Evolutionary conservation across 2,797 vertebrate genomes (phyloP), one percentile per base, ranked within the genome.

Genomic region (Pelodytes ibericus): DNA sequence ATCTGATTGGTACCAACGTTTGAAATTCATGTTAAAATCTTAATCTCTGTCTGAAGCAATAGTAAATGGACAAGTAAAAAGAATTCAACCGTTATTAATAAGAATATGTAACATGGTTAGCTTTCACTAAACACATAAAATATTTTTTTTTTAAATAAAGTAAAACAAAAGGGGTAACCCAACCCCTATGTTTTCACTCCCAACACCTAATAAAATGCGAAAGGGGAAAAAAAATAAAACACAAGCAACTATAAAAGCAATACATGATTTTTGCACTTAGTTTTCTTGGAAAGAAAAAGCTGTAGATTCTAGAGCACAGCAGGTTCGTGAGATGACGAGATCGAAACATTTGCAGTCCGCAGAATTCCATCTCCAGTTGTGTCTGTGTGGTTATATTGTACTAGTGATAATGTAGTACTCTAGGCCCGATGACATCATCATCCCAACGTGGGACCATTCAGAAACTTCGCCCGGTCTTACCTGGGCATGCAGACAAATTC

Each of bases 381-480:
- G 75, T 73, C 80, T 79, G 74, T 53, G 87, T 86, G 83, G 69
- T 77, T 25, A 24, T 61, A 27, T 73, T 44, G 78, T 78, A 77
- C 71, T 82, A 92, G 88, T 90, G 93, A 94, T 86, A 93, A 93
- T 91, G 94, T 91, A 91, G 92, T 94, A 95, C 91, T 95, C 92
- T 90, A 91, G 93, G 94, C 93, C 93, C 90, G 91, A 91, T 88
- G 93, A 92, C 90, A 91, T 96, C 90, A 91, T 96, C 95, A 96
- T 94, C 95, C 96, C 90, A 93, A 93, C 89, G 88, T 89, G 93
- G 94, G 94, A 88, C 92, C 94, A 87, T 90, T 98, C 94, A 96
- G 94, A 98, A 97, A 94, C 94, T 96, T 92, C 92, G 91, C 91
- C 93, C 95, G 84, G 92, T 94, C 94, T 95, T 96, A 92, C 94